Conservation (phyloP, 2,113 vertebrate genomes). For the Lota lota region DNA sequence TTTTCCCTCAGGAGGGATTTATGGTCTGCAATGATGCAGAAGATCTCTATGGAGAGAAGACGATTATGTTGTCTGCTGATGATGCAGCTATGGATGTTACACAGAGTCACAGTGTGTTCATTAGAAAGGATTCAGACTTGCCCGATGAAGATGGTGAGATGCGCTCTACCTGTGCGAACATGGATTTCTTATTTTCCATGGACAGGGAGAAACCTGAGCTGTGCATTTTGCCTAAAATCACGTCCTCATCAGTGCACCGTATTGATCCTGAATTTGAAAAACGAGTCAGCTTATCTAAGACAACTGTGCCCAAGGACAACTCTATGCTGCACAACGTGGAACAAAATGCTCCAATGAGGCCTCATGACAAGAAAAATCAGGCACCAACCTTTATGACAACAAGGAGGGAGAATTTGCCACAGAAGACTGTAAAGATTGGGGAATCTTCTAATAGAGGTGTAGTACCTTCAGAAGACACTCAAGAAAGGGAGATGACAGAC, state of each 20-base stretch:
- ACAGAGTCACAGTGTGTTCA: constrained; percentile 80
- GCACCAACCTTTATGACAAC: too few relatives aligned
- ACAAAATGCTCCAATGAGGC: constrained; percentile 5
- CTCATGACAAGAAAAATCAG: too few relatives aligned
- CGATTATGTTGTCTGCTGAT: constrained; percentile 78
- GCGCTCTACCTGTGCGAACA: constrained; percentile 24
- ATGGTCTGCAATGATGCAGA: constrained; percentile 22
- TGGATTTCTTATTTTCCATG: constrained; percentile 12
- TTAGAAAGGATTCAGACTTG: constrained; percentile 59
- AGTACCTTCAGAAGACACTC: too few relatives aligned
- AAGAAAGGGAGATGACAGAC: too few relatives aligned
- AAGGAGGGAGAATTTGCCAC: too few relatives aligned
- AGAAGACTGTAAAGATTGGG: too few relatives aligned
- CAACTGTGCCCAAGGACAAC: constrained; percentile 10
- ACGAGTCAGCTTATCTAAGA: constrained; percentile 47
- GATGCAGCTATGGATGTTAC: constrained; percentile 86
- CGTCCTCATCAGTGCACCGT: constrained; percentile 57
- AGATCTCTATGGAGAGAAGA: constrained; percentile 67
- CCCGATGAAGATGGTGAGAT: constrained; percentile 19
- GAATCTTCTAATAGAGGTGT: too few relatives aligned
- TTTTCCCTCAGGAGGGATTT: constrained; percentile 42
- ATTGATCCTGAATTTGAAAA: constrained; percentile 49
- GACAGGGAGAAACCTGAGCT: constrained; percentile 27
- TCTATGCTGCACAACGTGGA: constrained; percentile 5
- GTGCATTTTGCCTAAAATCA: constrained; percentile 46